Evolutionary conservation across 2,797 vertebrate genomes (phyloP).

Genomic region (Syngnathus rostellatus): DNA sequence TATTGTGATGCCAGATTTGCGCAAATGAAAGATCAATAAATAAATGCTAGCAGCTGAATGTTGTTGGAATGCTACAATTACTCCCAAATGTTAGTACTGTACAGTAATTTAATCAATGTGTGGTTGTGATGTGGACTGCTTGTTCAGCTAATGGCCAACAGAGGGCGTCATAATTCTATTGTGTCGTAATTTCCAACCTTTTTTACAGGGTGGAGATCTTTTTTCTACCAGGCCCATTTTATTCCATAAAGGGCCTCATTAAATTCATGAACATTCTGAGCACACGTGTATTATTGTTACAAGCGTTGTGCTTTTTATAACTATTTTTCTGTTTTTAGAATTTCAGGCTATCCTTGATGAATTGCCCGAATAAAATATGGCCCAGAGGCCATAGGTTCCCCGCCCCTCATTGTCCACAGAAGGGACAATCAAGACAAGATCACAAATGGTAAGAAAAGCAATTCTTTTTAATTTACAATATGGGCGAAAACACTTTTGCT

Average conservation of each 20-base stretch:
- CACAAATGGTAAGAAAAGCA: not conserved
- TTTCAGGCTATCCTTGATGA: not conserved
- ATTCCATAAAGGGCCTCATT: not conserved
- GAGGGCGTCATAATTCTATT: conserved; percentile 34
- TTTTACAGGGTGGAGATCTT: conserved; percentile 5
- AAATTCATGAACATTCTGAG: not conserved
- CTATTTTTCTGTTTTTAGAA: not conserved
- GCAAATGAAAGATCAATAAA: conserved; percentile 59
- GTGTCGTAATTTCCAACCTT: not conserved
- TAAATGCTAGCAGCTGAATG: conserved; percentile 32
- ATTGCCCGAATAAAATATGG: not conserved
- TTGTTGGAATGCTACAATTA: not conserved
- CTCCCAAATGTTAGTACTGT: not conserved
- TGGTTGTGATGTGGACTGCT: conserved; percentile 2
- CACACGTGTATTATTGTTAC: not conserved
- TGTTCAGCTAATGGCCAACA: conserved; percentile 28
- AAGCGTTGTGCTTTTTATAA: not conserved
- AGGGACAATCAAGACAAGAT: not conserved
- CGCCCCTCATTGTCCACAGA: not conserved
- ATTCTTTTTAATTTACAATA: not conserved
- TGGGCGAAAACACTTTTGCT: conserved; percentile 11
- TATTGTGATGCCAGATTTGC: conserved; percentile 62
- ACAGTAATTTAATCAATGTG: conserved; percentile 11
- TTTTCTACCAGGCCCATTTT: conserved; percentile 55
- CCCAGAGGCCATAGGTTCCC: not conserved